These are phyloP conservation scores for Tetramorium bicarinatum DNA, from an alignment of 2,888 invertebrate species.

Conservation along the genomic window DNA sequence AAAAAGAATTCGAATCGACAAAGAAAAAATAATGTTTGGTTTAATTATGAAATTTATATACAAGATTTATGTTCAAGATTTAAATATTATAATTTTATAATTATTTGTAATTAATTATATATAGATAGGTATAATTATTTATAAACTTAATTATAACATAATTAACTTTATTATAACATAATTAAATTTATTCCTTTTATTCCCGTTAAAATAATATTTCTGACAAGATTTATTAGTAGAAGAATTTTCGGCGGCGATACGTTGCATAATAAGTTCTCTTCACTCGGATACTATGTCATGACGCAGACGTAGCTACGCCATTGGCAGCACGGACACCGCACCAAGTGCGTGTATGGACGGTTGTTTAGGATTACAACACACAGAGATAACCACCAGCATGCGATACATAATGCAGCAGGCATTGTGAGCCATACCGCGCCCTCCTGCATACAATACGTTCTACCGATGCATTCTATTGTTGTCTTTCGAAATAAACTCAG, in stretches of 20 bases:
- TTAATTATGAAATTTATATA: neutral
- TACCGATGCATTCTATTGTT: constrained; percentile 82
- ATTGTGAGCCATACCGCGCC: constrained; percentile 82
- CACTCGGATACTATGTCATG: constrained; percentile 12
- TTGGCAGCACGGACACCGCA: constrained; percentile 61
- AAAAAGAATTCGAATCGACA: neutral
- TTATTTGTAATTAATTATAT: constrained; percentile 7
- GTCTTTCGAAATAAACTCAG: constrained; percentile 82
- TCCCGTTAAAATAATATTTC: neutral
- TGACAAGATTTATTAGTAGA: neutral
- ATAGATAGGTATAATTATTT: neutral
- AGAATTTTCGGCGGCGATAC: neutral
- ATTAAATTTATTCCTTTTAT: constrained; percentile 1
- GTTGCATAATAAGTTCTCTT: constrained; percentile 30
- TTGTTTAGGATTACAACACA: constrained; percentile 81
- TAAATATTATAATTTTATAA: neutral
- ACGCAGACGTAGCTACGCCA: constrained; percentile 57
- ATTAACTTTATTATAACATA: neutral
- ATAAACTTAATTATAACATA: constrained; percentile 6
- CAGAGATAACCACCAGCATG: constrained; percentile 76
- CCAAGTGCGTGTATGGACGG: constrained; percentile 71
- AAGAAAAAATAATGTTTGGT: neutral
- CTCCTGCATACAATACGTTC: constrained; percentile 82
- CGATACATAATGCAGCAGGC: constrained; percentile 85
- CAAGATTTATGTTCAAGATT: neutral